Conservation (phyloP, 2,888 invertebrate species). For the Acleris emargana region DNA sequence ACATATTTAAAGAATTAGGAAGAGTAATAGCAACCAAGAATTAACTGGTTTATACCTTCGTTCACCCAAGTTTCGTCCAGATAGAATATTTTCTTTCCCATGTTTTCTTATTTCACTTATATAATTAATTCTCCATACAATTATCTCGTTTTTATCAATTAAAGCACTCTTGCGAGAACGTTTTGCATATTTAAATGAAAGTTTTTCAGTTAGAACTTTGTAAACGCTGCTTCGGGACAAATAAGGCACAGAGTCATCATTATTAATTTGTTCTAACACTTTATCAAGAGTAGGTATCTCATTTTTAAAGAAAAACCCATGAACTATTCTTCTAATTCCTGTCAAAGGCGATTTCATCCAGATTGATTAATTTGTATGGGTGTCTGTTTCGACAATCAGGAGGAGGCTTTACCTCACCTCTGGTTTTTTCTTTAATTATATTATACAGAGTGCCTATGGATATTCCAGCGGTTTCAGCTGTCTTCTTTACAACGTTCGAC, state of each 20-base stretch:
- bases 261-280: slow-evolving; percentile 1
- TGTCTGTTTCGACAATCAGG: not conserved
- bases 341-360: not conserved
- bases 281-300: slow-evolving; percentile 3
- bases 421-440: not conserved
- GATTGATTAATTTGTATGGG: not conserved
- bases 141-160: not conserved
- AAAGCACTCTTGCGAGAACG: not conserved
- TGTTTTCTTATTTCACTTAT: no score
- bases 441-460: slow-evolving; percentile 1
- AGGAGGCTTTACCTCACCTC: not conserved
- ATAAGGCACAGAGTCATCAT: not conserved
- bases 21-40: no score
- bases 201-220: not conserved
- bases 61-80: no score
- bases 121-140: no score
- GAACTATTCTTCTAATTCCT: not conserved
- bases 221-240: not conserved
- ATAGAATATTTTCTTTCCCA: no score
- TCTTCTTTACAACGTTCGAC: not conserved
- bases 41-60: no score
- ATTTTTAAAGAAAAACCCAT: slow-evolving; percentile 2
- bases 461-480: slow-evolving; percentile 1
- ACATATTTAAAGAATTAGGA: no score
- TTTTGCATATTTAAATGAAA: not conserved